Evolutionary conservation across 2,888 invertebrate genomes (phyloP), one percentile per base, ranked within the genome.

Genomic region (Chesias legatella): DNA sequence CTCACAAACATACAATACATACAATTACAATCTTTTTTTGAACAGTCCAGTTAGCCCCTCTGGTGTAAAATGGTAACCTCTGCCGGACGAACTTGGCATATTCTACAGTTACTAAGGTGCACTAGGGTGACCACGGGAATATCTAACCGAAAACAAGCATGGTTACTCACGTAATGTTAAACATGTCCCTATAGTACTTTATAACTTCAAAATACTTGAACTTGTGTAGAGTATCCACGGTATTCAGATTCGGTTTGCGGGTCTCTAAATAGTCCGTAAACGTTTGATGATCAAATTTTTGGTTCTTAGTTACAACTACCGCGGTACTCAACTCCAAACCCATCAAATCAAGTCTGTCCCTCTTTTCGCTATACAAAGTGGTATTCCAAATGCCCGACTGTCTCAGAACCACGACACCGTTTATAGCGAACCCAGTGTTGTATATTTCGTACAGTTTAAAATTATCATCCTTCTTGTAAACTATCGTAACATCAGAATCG

Each of bases 181-280:
- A 93, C 73, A 92, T 89, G 52, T 92, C 91, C 49, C 82, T 70
- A 41, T 93, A 86, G 62, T 91, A 89, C 43, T 67, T 71, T 48
- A 90, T 63, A 7, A 92, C 67, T 3, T 90, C 80, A 43, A 86
- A 90, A 63, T 88, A 92, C 67, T 92, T 92, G 58, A 91, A 89
- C 54, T 91, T 90, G 67, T 92, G 90, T 80, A 92, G 83, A 0
- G 91, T 90, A 71, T 93, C 92, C 13, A 90, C 77, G 59, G 90
- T 86, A 21, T 80, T 75, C 37, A 89, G 80, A 10, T 77, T 77
- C 3, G 89, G 86, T 29, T 79, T 78, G 9, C 76, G 79, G 27
- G 91, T 67, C 8, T 64, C 63, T 44, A 69, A 53, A 57, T 91
- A 92, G 34, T 90, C 69, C 43, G 88, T 74, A 48, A 91, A 74